phyloP scores from a whole-genome alignment of 2,797 vertebrate genomes.

The Diplodus sargus region DNA sequence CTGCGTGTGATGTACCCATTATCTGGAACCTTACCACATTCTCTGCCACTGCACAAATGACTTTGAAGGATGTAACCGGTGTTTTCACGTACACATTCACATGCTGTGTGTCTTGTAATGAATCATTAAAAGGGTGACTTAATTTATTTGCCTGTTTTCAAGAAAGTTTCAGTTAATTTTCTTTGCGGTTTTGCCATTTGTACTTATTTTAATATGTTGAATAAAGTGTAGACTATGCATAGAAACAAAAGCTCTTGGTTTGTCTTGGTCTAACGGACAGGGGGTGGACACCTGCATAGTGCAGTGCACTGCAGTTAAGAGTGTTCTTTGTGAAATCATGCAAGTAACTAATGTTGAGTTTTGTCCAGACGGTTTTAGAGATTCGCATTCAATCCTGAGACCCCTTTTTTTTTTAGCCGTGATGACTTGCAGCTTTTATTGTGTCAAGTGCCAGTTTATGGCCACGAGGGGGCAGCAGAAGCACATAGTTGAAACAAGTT shows the following conservation, averaged over 20 bases:
- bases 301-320: not conserved
- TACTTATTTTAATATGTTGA: slow-evolving; percentile 64
- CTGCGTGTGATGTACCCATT: not conserved
- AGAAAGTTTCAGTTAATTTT: slow-evolving; percentile 5
- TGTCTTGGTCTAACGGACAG: not conserved
- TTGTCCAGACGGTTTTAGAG: not conserved
- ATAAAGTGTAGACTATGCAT: slow-evolving; percentile 66
- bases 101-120: slow-evolving; percentile 25
- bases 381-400: no score
- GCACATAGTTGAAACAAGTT: not conserved
- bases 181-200: slow-evolving; percentile 51
- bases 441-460: not conserved
- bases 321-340: not conserved
- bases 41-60: not conserved
- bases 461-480: slow-evolving; percentile 50
- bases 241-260: slow-evolving; percentile 24
- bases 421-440: not conserved
- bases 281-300: not conserved
- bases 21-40: not conserved
- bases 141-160: slow-evolving; percentile 53
- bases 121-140: slow-evolving; percentile 32
- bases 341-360: not conserved
- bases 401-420: rapidly evolving
- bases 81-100: slow-evolving; percentile 1
- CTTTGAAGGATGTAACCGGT: not conserved